Base-by-base conservation (phyloP, 2,797 vertebrate species). In the Meda fulgida region DNA sequence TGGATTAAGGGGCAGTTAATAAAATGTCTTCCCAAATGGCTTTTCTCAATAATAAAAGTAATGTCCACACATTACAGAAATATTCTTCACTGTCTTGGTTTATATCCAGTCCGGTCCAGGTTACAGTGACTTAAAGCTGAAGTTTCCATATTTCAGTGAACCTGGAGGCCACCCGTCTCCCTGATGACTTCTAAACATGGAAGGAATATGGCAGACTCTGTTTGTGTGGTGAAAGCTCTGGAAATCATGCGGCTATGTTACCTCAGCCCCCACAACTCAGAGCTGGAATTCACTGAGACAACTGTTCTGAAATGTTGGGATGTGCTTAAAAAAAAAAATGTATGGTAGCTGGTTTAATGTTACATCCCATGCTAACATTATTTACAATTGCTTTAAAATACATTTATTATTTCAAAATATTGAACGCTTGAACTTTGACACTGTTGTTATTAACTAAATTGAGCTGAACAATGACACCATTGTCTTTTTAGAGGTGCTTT, bases 1-100 rank as follows among this genome's bases (percentile, higher is more conserved):
- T 91, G 90, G 75, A 91, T 92, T 58, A 92, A 92, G 93, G 92
- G 93, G 90, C 89, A 92, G 83, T 86, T 91, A 93, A 93, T 92
- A 93, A 93, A 93, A 90, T 87, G 83, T 88, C 88, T 84, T 88
- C 73, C 88, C 81, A 91, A 94, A 92, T 93, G 90, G 89, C 92
- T 92, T 93, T 92, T 84, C 88, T 63, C 86, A 86, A 89, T 88
- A 89, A 88, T 91, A 88, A 88, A 87, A 90, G 80, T 89, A 90
- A 92, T 92, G 84, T 80, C 82, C 81, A 91, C 86, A 89, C 90
- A 91, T 90, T 91, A 92, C 87, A 75, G 79, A 87, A 91, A 31
- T 16, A 63, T 31, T 29, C 13, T 16, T 31, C 7, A 31, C 26
- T 18, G 29, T 31, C 63, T 65, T 31, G 90, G 89, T 92, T 91